Evolutionary conservation across 2,888 invertebrate genomes (phyloP).

Genomic region (Perdita meconis): DNA sequence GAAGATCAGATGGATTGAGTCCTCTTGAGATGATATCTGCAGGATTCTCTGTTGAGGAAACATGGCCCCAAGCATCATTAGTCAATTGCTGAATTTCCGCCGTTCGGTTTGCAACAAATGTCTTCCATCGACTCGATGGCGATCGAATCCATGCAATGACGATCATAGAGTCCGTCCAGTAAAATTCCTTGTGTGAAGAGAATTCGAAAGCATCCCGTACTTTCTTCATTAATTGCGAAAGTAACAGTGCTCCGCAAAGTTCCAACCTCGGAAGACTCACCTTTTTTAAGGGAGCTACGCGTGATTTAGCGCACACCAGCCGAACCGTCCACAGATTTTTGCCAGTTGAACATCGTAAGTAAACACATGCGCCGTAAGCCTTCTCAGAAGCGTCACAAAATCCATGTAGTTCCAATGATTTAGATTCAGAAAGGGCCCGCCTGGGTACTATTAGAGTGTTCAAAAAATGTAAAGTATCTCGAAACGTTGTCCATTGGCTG

Average conservation of each 20-base stretch:
- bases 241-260: neutral
- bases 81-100: slow-evolving; percentile 2
- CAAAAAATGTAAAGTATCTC: neutral
- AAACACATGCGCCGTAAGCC: slow-evolving; percentile 13
- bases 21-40: slow-evolving; percentile 6
- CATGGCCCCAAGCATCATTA: neutral
- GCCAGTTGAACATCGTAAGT: neutral
- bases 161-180: slow-evolving; percentile 22
- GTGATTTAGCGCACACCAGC: neutral
- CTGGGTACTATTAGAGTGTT: neutral
- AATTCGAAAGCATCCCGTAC: neutral
- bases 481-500: neutral
- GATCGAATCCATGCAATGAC: slow-evolving; percentile 9
- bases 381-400: slow-evolving; percentile 11
- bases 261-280: slow-evolving; percentile 6
- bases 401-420: neutral
- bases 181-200: neutral
- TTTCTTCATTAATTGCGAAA: neutral
- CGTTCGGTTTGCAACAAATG: slow-evolving; percentile 23
- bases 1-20: neutral
- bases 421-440: neutral
- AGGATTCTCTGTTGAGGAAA: neutral
- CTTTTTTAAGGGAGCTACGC: slow-evolving; percentile 10
- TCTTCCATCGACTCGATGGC: neutral
- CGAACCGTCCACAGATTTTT: accelerated